phyloP scores from a whole-genome alignment of 2,888 invertebrate species.

The Penaeus monodon region DNA sequence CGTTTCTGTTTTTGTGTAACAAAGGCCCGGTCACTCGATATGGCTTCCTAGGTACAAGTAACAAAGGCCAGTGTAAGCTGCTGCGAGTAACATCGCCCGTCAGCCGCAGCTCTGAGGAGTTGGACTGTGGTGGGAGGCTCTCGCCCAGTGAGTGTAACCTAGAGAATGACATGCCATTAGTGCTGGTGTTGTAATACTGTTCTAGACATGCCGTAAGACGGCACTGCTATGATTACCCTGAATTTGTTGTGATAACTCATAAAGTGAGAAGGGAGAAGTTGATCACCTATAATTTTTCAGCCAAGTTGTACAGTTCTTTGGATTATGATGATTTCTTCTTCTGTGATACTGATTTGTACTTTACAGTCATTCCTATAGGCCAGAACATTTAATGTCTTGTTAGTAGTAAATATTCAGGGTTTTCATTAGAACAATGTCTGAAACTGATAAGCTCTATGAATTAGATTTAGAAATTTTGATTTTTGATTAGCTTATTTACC shows the following conservation, averaged over 20 bases:
- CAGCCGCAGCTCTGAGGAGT: constrained; percentile 60
- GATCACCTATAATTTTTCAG: background rate
- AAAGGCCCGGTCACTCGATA: constrained; percentile 49
- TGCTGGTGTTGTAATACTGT: constrained; percentile 37
- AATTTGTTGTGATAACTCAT: background rate
- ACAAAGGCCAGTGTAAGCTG: constrained; percentile 59
- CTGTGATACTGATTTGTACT: no score
- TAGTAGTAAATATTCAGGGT: no score
- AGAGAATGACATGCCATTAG: constrained; percentile 34
- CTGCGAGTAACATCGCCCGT: constrained; percentile 57
- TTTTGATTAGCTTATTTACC: no score
- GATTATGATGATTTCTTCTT: no score
- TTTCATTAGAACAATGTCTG: no score
- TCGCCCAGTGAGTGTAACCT: constrained; percentile 56
- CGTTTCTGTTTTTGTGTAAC: constrained; percentile 33
- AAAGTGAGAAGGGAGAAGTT: background rate
- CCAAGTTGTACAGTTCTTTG: no score
- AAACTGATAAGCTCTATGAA: no score
- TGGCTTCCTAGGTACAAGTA: constrained; percentile 59
- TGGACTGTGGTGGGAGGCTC: constrained; percentile 60
- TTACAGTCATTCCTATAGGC: no score
- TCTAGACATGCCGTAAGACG: constrained; percentile 11
- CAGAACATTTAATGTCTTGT: no score
- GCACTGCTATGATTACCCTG: constrained; percentile 35
- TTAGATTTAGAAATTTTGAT: no score